phyloP scores from a whole-genome alignment of 2,888 invertebrate species.

The Brachyopa scutellaris region DNA sequence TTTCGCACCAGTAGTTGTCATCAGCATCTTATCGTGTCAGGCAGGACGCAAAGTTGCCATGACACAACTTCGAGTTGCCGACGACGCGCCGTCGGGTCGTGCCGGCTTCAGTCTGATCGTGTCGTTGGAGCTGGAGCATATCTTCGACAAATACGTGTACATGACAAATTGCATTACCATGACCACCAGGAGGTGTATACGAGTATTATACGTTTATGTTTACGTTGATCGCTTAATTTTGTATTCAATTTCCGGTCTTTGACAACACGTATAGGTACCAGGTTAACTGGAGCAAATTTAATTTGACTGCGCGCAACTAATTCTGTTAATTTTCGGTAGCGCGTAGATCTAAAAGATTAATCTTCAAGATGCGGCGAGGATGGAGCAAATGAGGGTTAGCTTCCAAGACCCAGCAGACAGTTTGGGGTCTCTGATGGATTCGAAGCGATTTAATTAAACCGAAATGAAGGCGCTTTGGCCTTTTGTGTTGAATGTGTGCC shows the following conservation, averaged over 20 bases:
- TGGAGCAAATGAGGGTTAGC: conserved; percentile 26
- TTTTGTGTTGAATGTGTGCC: conserved; percentile 35
- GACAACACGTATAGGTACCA: conserved; percentile 21
- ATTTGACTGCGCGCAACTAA: conserved; percentile 67
- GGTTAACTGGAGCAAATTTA: conserved; percentile 55
- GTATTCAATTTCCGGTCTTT: conserved; percentile 60
- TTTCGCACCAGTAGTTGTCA: background rate
- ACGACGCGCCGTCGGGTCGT: background rate
- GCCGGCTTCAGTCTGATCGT: background rate
- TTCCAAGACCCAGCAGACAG: conserved; percentile 46
- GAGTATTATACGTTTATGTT: too few species aligned
- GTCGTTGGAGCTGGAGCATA: conserved; percentile 8
- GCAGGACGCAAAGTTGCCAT: conserved; percentile 1
- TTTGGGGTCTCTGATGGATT: conserved; percentile 68
- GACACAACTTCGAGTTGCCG: background rate
- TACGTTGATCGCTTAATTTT: conserved; percentile 23
- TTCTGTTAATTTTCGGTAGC: conserved; percentile 80
- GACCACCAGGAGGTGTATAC: too few species aligned
- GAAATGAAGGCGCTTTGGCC: conserved; percentile 61
- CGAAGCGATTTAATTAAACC: conserved; percentile 67
- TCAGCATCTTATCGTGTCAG: background rate
- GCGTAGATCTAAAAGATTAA: conserved; percentile 66
- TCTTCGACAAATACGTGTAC: conserved; percentile 19
- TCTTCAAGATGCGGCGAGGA: conserved; percentile 25
- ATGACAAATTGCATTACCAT: conserved; percentile 36